These are phyloP conservation scores for Arion vulgaris DNA, from an alignment of 1,140 invertebrate genomes.

Conservation along the genomic window DNA sequence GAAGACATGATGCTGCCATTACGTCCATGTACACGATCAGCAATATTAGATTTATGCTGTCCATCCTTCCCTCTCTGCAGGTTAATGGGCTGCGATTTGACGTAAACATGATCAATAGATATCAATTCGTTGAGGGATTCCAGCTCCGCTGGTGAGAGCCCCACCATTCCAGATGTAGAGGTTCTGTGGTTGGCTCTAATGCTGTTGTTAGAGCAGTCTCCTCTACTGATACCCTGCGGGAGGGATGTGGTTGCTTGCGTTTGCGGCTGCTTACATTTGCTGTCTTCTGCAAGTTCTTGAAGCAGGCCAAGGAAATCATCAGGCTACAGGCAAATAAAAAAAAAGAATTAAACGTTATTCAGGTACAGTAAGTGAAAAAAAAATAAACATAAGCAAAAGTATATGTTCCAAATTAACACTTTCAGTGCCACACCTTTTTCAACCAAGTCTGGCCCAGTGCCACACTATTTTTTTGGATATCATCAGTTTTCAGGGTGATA, in stretches of 20 bases:
- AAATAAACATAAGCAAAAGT: too few species aligned
- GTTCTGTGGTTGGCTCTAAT: slow-evolving; percentile 33
- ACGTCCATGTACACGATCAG: neutral
- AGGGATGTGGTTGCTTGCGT: slow-evolving; percentile 46
- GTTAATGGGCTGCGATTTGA: slow-evolving; percentile 59
- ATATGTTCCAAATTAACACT: too few species aligned
- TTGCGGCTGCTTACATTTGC: slow-evolving; percentile 37
- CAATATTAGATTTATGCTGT: slow-evolving; percentile 11
- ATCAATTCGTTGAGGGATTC: slow-evolving; percentile 74
- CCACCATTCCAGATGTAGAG: slow-evolving; percentile 63
- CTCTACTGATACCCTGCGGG: slow-evolving; percentile 39
- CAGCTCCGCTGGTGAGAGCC: slow-evolving; percentile 72
- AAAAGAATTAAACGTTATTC: neutral
- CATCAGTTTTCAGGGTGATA: too few species aligned
- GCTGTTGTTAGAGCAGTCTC: slow-evolving; percentile 24
- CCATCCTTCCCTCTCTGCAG: slow-evolving; percentile 7
- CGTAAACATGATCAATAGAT: slow-evolving; percentile 70
- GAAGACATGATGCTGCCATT: neutral
- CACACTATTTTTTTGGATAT: too few species aligned
- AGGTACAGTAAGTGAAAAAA: too few species aligned
- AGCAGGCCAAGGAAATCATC: slow-evolving; percentile 59
- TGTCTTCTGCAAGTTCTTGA: slow-evolving; percentile 48
- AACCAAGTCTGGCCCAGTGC: too few species aligned
- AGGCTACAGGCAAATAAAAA: slow-evolving; percentile 58
- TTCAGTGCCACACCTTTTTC: too few species aligned